phyloP scores from a whole-genome alignment of 1,140 invertebrate genomes.

The Drepana arcuata region DNA sequence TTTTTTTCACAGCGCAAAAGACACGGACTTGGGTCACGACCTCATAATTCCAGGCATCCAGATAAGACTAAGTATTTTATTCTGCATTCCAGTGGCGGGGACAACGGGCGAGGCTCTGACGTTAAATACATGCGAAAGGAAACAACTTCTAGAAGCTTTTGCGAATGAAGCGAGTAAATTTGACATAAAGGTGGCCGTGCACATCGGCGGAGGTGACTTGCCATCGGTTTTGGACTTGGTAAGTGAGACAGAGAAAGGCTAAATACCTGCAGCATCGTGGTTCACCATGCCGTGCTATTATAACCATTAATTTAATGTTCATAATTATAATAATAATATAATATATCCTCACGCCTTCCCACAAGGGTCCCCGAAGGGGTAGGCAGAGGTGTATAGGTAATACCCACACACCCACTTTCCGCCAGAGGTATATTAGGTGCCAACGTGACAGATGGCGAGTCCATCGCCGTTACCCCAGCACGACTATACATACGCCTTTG shows the following conservation, averaged over 20 bases:
- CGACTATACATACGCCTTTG: no score
- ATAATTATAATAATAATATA: neutral
- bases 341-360: neutral
- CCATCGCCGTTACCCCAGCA: no score
- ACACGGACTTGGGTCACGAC: no score
- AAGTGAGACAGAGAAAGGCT: slow-evolving; percentile 23
- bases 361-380: no score
- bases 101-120: slow-evolving; percentile 83
- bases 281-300: neutral
- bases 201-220: slow-evolving; percentile 80
- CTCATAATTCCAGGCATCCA: no score
- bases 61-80: no score
- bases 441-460: no score
- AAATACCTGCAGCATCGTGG: neutral
- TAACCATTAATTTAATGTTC: neutral
- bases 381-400: no score
- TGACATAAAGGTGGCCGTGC: slow-evolving; percentile 79
- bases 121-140: slow-evolving; percentile 79
- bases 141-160: slow-evolving; percentile 78
- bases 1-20: no score
- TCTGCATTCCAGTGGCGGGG: slow-evolving; percentile 81
- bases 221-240: slow-evolving; percentile 81
- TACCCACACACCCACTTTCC: no score
- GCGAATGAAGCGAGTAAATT: slow-evolving; percentile 67
- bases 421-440: no score